These are phyloP conservation scores for Potorous gilbertii DNA, from an alignment of 2,797 vertebrate genomes.

Conservation along the genomic window DNA sequence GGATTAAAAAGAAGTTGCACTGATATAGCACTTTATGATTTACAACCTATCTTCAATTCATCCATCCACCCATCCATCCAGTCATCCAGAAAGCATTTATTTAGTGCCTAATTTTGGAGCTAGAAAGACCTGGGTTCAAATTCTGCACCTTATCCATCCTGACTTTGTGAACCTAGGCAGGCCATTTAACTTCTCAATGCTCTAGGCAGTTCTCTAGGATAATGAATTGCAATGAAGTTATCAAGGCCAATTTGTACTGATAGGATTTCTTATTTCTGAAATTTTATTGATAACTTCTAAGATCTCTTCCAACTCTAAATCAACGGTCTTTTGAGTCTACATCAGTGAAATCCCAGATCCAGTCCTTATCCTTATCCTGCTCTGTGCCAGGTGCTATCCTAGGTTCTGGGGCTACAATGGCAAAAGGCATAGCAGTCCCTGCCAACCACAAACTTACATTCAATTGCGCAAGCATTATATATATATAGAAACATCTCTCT, in stretches of 20 bases:
- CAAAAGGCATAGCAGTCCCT: not conserved
- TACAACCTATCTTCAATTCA: not conserved
- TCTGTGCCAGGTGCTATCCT: not conserved
- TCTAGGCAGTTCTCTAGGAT: not conserved
- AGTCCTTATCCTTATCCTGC: not conserved
- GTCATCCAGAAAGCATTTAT: not conserved
- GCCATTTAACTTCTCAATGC: not conserved
- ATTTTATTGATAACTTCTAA: not conserved
- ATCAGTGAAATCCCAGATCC: not conserved
- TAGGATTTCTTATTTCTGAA: not conserved
- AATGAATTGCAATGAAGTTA: not conserved
- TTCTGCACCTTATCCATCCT: not conserved
- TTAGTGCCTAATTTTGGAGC: not conserved
- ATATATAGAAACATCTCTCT: not conserved
- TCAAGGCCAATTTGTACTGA: not conserved
- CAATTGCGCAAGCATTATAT: not conserved
- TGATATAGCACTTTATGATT: not conserved
- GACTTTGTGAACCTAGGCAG: not conserved
- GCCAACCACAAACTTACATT: too few species aligned
- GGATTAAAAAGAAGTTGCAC: not conserved
- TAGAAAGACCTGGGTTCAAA: not conserved
- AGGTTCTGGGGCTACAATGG: not conserved
- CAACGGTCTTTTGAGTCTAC: not conserved
- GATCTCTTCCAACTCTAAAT: not conserved
- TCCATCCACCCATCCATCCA: not conserved